These are phyloP conservation scores for Gymnocypris eckloni DNA, from an alignment of 2,797 vertebrate genomes.

Conservation along the genomic window DNA sequence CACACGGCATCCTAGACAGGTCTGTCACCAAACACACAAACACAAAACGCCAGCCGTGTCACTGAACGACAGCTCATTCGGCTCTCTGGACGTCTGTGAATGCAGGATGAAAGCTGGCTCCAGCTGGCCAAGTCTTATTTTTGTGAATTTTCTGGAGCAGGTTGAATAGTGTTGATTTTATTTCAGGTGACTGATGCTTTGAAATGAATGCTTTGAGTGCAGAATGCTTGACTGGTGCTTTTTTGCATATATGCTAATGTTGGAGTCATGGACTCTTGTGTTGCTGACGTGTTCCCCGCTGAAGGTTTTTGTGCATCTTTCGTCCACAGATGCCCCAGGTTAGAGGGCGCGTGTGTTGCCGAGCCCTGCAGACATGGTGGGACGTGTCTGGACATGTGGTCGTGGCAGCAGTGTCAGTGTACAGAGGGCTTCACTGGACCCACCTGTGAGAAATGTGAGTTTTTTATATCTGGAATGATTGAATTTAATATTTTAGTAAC, in stretches of 20 bases:
- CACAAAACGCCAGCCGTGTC: background rate
- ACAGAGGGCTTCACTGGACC: constrained; percentile 91
- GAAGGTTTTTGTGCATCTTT: constrained; percentile 20
- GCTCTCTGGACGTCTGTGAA: constrained; percentile 24
- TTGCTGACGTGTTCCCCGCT: constrained; percentile 7
- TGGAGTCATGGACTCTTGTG: background rate
- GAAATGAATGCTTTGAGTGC: constrained; percentile 39
- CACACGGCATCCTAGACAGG: constrained; percentile 94
- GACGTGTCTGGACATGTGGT: constrained; percentile 94
- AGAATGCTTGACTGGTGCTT: constrained; percentile 47
- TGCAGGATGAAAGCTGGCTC: background rate
- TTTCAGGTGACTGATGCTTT: constrained; percentile 7
- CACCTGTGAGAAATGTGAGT: constrained; percentile 94
- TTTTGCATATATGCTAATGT: constrained; percentile 79
- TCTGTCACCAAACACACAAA: constrained; percentile 64
- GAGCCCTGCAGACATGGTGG: constrained; percentile 92
- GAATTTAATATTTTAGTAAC: background rate
- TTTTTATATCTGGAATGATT: background rate
- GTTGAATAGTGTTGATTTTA: background rate
- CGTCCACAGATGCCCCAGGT: constrained; percentile 87
- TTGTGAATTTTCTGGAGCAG: constrained; percentile 2
- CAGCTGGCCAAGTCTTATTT: background rate
- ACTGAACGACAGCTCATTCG: constrained; percentile 1
- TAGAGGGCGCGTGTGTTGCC: constrained; percentile 88
- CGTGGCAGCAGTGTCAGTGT: constrained; percentile 95